phyloP scores from a whole-genome alignment of 1,140 invertebrate genomes.

The Teleopsis dalmanni region DNA sequence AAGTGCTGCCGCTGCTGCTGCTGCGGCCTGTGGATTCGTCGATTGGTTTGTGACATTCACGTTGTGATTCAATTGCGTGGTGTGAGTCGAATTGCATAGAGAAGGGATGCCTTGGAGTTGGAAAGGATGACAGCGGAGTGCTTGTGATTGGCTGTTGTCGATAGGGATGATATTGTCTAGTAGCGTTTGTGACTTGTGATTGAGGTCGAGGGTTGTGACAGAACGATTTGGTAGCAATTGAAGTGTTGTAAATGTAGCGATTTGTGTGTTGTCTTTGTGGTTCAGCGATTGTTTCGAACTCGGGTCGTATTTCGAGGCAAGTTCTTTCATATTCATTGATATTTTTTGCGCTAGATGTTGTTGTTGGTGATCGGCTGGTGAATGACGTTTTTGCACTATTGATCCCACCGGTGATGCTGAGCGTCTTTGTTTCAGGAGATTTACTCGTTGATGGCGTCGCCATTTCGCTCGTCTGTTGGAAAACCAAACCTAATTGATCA shows the following conservation, averaged over 20 bases:
- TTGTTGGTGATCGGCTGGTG: constrained; percentile 36
- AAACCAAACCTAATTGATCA: constrained; percentile 86
- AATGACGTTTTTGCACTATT: constrained; percentile 29
- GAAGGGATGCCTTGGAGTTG: too few relatives aligned
- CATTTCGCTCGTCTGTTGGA: constrained; percentile 97
- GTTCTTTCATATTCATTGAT: background rate
- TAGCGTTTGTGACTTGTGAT: background rate
- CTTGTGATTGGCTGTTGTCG: constrained; percentile 5
- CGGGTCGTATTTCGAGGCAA: background rate
- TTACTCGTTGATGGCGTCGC: constrained; percentile 91
- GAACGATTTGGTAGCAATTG: background rate
- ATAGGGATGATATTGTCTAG: background rate
- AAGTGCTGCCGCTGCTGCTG: constrained; percentile 13
- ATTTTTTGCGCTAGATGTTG: background rate
- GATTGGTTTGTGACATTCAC: background rate
- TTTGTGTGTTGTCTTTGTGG: constrained; percentile 2
- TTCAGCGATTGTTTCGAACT: background rate
- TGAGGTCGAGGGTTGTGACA: background rate
- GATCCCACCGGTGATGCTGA: constrained; percentile 46
- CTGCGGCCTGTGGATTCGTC: constrained; percentile 23
- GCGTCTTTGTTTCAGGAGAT: constrained; percentile 70
- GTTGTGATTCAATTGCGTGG: background rate
- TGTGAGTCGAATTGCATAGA: too few relatives aligned
- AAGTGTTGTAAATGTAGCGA: constrained; percentile 26
- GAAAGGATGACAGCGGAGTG: constrained; percentile 9